Evolutionary conservation across 2,797 vertebrate species (phyloP).

Genomic region (Cyclopterus lumpus): DNA sequence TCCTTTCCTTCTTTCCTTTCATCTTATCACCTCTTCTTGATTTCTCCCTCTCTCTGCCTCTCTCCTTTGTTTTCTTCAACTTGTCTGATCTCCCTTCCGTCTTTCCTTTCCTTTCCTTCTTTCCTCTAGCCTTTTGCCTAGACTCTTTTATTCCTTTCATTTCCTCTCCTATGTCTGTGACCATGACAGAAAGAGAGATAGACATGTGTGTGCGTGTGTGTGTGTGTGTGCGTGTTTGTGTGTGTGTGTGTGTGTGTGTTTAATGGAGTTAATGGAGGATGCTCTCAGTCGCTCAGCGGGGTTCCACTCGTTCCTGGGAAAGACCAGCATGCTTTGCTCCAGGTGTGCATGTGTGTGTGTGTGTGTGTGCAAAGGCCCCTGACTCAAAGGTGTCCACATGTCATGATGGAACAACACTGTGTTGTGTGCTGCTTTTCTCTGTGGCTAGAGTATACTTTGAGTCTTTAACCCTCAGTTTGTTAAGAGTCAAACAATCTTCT

Average conservation of each 20-base stretch:
- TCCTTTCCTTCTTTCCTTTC: neutral
- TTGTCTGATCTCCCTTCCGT: neutral
- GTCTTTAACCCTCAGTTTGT: constrained; percentile 69
- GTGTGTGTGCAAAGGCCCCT: constrained; percentile 35
- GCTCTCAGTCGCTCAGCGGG: constrained; percentile 62
- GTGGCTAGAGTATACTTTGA: constrained; percentile 26
- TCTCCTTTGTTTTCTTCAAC: neutral
- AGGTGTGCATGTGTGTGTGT: constrained; percentile 42
- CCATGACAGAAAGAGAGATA: constrained; percentile 33
- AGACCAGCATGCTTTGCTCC: constrained; percentile 66
- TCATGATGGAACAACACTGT: constrained; percentile 50
- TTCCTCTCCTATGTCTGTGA: constrained; percentile 4
- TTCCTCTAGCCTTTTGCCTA: neutral
- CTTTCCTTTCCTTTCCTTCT: neutral
- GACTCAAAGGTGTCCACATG: constrained; percentile 54
- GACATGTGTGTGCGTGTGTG: constrained; percentile 20
- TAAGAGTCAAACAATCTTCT: constrained; percentile 65
- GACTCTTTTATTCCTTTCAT: neutral
- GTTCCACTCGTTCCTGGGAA: constrained; percentile 49
- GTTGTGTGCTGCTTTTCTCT: constrained; percentile 18
- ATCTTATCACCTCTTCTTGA: neutral
- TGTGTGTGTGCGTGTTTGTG: constrained; percentile 48
- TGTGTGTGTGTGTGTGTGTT: constrained; percentile 45
- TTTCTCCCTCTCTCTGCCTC: neutral
- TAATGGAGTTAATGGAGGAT: constrained; percentile 71